A percentile compares a stretch with the other conserved stretches of the same genome.
These are phyloP conservation scores for Mastomys coucha DNA, from an alignment of 2,113 vertebrate species.

Conservation along the genomic window DNA sequence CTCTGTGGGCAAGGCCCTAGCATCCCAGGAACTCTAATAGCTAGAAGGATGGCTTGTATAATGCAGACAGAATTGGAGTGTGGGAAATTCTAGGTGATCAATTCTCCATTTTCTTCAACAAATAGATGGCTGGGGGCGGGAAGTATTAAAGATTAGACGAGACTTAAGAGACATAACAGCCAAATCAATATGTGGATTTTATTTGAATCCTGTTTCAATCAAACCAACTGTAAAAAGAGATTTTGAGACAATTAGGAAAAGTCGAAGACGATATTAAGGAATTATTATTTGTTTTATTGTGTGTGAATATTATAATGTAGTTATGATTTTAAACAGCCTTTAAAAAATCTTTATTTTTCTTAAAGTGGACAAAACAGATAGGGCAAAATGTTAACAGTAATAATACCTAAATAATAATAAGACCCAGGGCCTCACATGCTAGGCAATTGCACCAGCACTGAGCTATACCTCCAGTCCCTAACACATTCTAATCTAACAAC, in stretches of 20 bases:
- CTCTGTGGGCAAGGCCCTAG: neutral
- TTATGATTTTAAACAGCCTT: slow-evolving; percentile 53
- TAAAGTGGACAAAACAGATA: slow-evolving; percentile 25
- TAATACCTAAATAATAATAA: neutral
- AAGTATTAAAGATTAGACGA: slow-evolving; percentile 53
- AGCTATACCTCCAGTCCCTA: neutral
- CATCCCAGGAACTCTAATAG: neutral
- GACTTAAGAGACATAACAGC: neutral
- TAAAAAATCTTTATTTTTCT: slow-evolving; percentile 34
- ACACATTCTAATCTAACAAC: neutral
- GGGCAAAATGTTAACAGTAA: slow-evolving; percentile 25
- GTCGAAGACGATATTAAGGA: slow-evolving; percentile 61
- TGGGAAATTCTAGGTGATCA: slow-evolving; percentile 8
- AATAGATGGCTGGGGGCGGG: neutral
- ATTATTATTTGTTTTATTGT: slow-evolving; percentile 69
- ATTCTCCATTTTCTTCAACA: slow-evolving; percentile 42
- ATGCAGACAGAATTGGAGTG: neutral
- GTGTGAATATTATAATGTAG: slow-evolving; percentile 40
- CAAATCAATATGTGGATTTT: neutral
- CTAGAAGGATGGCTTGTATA: neutral
- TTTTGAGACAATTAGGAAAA: slow-evolving; percentile 67
- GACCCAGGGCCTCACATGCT: neutral
- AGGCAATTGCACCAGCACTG: neutral
- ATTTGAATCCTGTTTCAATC: slow-evolving; percentile 42
- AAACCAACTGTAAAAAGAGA: slow-evolving; percentile 56